Evolutionary conservation across 2,888 invertebrate species (phyloP), one percentile per base, ranked within the genome.

Genomic region (Drosophila niveifrons): DNA sequence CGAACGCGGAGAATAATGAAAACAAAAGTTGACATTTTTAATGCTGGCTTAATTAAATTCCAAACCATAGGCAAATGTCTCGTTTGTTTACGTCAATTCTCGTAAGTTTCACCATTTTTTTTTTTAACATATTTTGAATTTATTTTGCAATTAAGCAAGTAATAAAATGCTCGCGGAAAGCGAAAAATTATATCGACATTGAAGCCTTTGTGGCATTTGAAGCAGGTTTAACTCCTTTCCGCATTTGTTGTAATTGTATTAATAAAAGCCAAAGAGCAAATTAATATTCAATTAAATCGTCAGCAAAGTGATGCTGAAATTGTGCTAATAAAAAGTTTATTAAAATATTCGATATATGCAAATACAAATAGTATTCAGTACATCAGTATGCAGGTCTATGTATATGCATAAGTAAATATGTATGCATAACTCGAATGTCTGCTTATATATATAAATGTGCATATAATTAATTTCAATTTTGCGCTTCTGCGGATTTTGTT

Each of bases 381-480:
- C 18, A 46, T 29, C 18, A 18, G 3, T 23, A 23, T 11, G 28
- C 13, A 17, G 15, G 11, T 28, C 8, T 29, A 8, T 41, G 8
- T 15, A 18, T 29, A 31, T 10, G 10, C 11, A 11, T 34, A 4
- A 36, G 6, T 31, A 31, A n/a, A 31, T 47, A 8, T 17, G 13
- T 31, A 31, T 17, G 31, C 36, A 8, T n/a, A 10, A 57, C 9
- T 31, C 47, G 18, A 17, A 36, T 46, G 9, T 29, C 36, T 29
- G 36, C 28, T 13, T 53, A 9, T n/a, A 59, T n/a, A 59, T 47
- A 52, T 46, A 71, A 71, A 82, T 76, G 67, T 50, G 57, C 48
- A 47, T 66, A 55, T 71, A 78, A 85, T 82, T 82, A 76, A 85
- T 82, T 76, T 79, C 53, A 59, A 72, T 84, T 84, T 82, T 67